Conservation (phyloP, 2,888 invertebrate species). For the Subacronicta megacephala region DNA sequence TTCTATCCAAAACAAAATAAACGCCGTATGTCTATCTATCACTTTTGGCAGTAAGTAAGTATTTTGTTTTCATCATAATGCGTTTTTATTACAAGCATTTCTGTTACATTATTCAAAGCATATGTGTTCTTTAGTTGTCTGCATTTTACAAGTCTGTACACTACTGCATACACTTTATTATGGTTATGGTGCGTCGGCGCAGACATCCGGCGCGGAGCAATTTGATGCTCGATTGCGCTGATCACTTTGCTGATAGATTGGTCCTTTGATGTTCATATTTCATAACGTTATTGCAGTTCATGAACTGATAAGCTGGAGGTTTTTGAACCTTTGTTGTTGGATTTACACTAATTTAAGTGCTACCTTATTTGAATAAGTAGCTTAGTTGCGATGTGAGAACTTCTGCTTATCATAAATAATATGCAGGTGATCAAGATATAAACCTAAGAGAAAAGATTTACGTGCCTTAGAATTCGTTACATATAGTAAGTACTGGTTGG, state of each 20-base stretch:
- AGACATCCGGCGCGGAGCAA: conserved; percentile 78
- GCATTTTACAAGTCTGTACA: conserved; percentile 22
- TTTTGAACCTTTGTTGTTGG: conserved; percentile 20
- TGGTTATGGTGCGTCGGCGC: conserved; percentile 51
- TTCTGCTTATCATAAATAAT: no score
- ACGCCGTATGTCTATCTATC: no score
- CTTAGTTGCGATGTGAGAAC: no score
- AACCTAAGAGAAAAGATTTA: no score
- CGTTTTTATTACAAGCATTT: conserved; percentile 27
- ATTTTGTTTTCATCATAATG: conserved; percentile 24
- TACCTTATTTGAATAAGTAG: no score
- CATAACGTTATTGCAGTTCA: conserved; percentile 32
- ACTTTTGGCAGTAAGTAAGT: conserved; percentile 16
- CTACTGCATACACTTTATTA: conserved; percentile 34
- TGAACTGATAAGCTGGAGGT: conserved; percentile 30
- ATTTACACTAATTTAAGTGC: no score
- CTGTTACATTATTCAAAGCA: conserved; percentile 48
- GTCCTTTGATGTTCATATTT: conserved; percentile 67
- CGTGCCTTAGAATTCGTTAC: no score
- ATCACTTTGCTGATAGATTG: conserved; percentile 63
- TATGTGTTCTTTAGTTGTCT: conserved; percentile 45
- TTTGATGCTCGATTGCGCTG: conserved; percentile 76
- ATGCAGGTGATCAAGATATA: no score
- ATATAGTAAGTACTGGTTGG: no score
- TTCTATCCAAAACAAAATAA: no score